Conservation (phyloP, 2,113 vertebrate genomes). For the Perca schrenkii region DNA sequence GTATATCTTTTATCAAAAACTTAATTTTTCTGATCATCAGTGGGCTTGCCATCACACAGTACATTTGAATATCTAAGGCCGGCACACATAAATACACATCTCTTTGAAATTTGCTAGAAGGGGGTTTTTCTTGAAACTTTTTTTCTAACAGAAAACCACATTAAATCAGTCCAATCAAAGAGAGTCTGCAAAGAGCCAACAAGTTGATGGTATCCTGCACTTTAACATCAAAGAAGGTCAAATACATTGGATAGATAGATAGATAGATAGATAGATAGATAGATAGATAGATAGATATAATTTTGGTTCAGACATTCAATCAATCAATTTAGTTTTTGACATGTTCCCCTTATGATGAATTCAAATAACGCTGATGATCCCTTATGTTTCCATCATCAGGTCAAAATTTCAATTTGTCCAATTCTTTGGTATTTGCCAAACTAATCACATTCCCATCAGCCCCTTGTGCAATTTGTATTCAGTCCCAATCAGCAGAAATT, state of each 20-base stretch:
- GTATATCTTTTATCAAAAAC: slow-evolving; percentile 14
- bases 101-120: slow-evolving; percentile 36
- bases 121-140: background rate
- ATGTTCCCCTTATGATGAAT: too few species aligned
- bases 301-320: too few species aligned
- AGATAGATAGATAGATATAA: too few species aligned
- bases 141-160: slow-evolving; percentile 22
- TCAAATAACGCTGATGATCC: too few species aligned
- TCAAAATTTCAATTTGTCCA: too few species aligned
- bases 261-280: too few species aligned
- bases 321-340: too few species aligned
- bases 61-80: slow-evolving; percentile 33
- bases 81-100: background rate
- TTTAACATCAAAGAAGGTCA: slow-evolving; percentile 8
- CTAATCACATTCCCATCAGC: too few species aligned
- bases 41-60: background rate
- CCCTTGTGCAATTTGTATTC: too few species aligned
- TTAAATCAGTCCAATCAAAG: background rate
- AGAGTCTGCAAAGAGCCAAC: slow-evolving; percentile 4
- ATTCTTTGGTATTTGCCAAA: too few species aligned
- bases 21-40: slow-evolving; percentile 6
- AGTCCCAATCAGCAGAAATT: too few species aligned
- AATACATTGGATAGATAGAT: background rate
- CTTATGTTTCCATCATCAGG: too few species aligned
- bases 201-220: background rate